Percentiles rank a stretch among this genome's conserved stretches.
These are phyloP conservation scores for Lamellibrachia columna DNA, from an alignment of 2,888 invertebrate genomes.

Conservation along the genomic window DNA sequence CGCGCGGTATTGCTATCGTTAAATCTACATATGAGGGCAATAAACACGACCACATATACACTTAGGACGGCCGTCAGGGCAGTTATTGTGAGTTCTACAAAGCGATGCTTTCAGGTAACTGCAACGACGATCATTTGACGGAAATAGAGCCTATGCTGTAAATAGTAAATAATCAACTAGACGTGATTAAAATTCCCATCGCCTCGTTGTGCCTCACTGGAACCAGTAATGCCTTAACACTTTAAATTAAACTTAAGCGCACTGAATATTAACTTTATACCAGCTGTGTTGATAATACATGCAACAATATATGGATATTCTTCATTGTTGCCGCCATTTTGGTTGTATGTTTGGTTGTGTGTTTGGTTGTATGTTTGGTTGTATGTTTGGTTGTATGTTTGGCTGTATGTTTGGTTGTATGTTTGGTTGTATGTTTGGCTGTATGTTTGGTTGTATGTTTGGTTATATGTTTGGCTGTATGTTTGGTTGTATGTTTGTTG, in stretches of 20 bases:
- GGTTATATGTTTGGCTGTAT: no score
- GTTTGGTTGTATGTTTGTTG: no score
- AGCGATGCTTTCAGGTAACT: not conserved
- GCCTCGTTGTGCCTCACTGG: not conserved
- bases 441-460: no score
- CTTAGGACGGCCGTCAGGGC: not conserved
- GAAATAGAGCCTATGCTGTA: not conserved
- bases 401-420: no score
- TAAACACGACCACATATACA: slow-evolving; percentile 16
- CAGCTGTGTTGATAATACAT: no score
- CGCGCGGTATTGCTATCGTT: slow-evolving; percentile 6
- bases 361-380: no score
- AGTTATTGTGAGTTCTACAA: not conserved
- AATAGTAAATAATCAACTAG: not conserved
- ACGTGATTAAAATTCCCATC: not conserved
- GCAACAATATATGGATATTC: no score
- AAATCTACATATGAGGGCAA: slow-evolving; percentile 3
- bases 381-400: no score
- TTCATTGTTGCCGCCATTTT: no score
- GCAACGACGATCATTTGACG: not conserved
- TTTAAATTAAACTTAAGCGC: not conserved
- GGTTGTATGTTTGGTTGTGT: no score
- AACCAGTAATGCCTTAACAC: not conserved
- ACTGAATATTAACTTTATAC: not conserved
- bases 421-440: no score